These are phyloP conservation scores for Emydocephalus ijimae DNA, from an alignment of 2,113 vertebrate species.

Conservation along the genomic window DNA sequence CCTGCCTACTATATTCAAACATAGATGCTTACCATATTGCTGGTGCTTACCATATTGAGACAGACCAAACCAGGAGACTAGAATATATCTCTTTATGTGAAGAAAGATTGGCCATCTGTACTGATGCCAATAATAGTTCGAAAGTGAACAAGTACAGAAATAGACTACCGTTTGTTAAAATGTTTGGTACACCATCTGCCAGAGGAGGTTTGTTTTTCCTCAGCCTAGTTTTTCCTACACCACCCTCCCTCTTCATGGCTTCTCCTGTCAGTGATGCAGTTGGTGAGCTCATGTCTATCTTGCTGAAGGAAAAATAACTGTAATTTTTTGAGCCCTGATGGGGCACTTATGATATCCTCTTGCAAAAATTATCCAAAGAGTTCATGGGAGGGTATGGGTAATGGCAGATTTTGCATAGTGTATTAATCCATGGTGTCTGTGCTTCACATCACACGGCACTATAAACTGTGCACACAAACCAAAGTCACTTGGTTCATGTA, in stretches of 20 bases:
- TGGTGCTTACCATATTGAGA: background rate
- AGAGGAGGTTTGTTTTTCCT: background rate
- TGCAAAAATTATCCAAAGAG: background rate
- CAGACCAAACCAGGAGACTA: background rate
- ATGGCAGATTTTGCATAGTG: background rate
- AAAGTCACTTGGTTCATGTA: background rate
- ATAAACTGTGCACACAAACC: background rate
- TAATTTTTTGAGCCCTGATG: background rate
- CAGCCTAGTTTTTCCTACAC: background rate
- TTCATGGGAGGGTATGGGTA: background rate
- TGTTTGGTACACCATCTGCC: slow-evolving; percentile 10
- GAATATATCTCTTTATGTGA: background rate
- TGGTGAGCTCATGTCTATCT: too few species aligned
- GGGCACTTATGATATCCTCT: background rate
- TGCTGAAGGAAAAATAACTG: background rate
- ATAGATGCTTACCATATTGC: background rate
- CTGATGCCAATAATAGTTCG: slow-evolving; percentile 8
- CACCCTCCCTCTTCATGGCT: background rate
- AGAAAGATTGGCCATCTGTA: slow-evolving; percentile 15
- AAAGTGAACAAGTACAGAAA: slow-evolving; percentile 11
- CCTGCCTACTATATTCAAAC: background rate
- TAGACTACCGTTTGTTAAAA: slow-evolving; percentile 11
- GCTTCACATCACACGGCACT: background rate
- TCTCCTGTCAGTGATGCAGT: background rate
- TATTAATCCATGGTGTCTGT: background rate